phyloP scores from a whole-genome alignment of 2,797 vertebrate species.

The Gephyroberyx darwinii region DNA sequence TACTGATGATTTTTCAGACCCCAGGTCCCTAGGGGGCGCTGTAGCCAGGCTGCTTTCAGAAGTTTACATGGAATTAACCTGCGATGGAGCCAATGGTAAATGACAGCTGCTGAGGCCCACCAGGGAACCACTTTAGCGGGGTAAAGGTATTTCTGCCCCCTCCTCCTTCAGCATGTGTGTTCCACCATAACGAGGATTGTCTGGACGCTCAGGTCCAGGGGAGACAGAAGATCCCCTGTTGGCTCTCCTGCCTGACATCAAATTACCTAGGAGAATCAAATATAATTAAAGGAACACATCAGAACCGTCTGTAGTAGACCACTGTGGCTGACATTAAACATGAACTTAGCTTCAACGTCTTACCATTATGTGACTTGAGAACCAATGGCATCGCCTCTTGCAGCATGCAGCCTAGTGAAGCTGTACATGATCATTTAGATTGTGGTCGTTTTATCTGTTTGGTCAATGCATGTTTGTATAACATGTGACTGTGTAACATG shows the following conservation, averaged over 20 bases:
- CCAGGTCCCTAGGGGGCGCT: slow-evolving; percentile 54
- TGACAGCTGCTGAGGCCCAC: slow-evolving; percentile 74
- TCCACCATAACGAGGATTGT: slow-evolving; percentile 71
- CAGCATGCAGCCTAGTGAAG: neutral
- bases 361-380: neutral
- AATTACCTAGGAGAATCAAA: slow-evolving; percentile 66
- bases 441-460: neutral
- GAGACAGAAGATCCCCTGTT: slow-evolving; percentile 53
- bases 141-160: slow-evolving; percentile 64
- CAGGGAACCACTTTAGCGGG: slow-evolving; percentile 65
- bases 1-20: slow-evolving; percentile 63
- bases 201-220: slow-evolving; percentile 60
- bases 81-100: slow-evolving; percentile 68
- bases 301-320: slow-evolving; percentile 51
- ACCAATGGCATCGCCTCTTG: neutral
- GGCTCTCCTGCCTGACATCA: slow-evolving; percentile 58
- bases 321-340: neutral
- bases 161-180: slow-evolving; percentile 47
- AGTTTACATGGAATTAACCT: slow-evolving; percentile 73
- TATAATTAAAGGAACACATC: slow-evolving; percentile 66
- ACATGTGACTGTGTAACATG: slow-evolving; percentile 32
- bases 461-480: slow-evolving; percentile 8
- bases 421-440: neutral
- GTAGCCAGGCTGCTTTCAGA: slow-evolving; percentile 57
- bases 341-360: neutral